These are phyloP conservation scores for Heloderma charlesbogerti DNA, from an alignment of 2,113 vertebrate genomes.

Conservation along the genomic window DNA sequence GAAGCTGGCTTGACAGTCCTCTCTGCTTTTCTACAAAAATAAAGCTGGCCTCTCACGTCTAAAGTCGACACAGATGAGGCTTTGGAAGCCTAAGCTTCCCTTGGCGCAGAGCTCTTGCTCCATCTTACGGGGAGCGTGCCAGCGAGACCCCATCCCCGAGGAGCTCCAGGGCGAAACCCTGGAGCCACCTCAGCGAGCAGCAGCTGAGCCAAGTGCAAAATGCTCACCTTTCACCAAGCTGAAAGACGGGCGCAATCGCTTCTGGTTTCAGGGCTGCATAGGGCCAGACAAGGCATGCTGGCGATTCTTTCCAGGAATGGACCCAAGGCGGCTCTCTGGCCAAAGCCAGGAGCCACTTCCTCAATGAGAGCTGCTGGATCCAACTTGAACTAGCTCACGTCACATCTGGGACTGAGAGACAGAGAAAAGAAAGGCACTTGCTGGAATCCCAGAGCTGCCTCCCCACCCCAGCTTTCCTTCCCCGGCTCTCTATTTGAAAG, in stretches of 20 bases:
- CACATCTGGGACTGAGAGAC: neutral
- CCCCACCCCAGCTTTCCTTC: neutral
- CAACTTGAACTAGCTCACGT: neutral
- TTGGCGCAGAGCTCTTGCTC: neutral
- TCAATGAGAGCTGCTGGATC: neutral
- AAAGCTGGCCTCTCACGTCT: no score
- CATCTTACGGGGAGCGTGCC: no score
- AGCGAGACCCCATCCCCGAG: no score
- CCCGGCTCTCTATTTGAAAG: no score
- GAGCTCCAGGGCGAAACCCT: no score
- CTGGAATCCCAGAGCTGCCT: neutral
- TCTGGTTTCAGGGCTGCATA: neutral
- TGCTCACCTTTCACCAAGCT: neutral
- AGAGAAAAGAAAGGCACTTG: neutral
- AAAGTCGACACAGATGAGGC: no score
- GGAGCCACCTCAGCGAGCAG: no score
- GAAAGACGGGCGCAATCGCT: neutral
- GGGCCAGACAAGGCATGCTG: no score
- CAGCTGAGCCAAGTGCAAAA: neutral
- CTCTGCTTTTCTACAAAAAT: no score
- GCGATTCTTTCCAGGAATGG: neutral
- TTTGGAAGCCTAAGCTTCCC: neutral
- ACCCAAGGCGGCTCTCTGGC: no score
- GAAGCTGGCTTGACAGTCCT: no score
- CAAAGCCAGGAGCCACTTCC: neutral